Evolutionary conservation across 2,797 vertebrate genomes (phyloP).

Genomic region (Macropus fuliginosus): DNA sequence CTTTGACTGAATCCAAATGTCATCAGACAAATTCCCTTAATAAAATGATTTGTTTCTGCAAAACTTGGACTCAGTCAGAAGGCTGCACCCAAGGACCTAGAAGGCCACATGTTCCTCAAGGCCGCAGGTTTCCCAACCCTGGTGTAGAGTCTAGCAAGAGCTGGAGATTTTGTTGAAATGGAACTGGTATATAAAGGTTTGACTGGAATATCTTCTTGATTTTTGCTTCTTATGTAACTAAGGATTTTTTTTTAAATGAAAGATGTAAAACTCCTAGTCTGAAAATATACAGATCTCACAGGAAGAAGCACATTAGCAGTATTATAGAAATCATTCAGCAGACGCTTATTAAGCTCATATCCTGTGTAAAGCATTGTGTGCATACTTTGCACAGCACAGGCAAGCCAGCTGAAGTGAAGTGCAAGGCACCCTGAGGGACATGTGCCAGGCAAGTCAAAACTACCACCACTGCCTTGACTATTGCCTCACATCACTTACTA

Average conservation of each 20-base stretch:
- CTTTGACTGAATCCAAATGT: too few relatives aligned
- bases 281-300: background rate
- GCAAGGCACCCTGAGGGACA: background rate
- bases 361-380: background rate
- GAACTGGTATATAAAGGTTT: background rate
- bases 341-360: background rate
- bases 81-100: too few relatives aligned
- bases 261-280: background rate
- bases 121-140: background rate
- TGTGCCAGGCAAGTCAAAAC: background rate
- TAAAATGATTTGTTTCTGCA: too few relatives aligned
- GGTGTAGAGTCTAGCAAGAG: background rate
- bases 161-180: background rate
- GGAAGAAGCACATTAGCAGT: background rate
- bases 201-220: background rate
- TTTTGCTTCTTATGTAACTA: background rate
- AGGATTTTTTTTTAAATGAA: background rate
- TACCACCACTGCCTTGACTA: background rate
- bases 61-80: too few relatives aligned
- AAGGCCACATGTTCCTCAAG: too few relatives aligned
- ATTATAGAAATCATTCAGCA: background rate
- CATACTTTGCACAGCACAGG: background rate
- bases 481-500: background rate
- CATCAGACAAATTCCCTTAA: too few relatives aligned
- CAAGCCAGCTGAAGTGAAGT: background rate